A percentile compares a stretch with the other conserved stretches of the same genome.
These are phyloP conservation scores for Aepyceros melampus DNA, from an alignment of 2,113 vertebrate genomes.

Conservation along the genomic window DNA sequence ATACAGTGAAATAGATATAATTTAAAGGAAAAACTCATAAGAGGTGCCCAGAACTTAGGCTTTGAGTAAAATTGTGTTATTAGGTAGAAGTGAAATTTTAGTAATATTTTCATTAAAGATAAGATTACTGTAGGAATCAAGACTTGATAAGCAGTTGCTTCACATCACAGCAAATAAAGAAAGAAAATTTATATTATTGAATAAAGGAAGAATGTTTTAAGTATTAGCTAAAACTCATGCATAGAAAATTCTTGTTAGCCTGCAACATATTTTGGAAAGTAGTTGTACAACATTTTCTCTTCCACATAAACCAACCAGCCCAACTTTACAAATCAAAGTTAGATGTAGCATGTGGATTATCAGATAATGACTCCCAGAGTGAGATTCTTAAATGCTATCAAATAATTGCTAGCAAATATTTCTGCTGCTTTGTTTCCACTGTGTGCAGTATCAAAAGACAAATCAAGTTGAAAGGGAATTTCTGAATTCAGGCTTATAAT, in stretches of 20 bases:
- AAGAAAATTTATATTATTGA: constrained; percentile 22
- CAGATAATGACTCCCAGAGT: not conserved
- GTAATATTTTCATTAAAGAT: constrained; percentile 21
- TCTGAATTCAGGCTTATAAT: not conserved
- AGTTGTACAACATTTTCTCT: not conserved
- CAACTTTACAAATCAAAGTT: not conserved
- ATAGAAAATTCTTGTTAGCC: constrained; percentile 4
- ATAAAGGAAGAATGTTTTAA: not conserved
- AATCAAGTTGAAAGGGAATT: constrained; percentile 24
- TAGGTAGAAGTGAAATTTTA: constrained; percentile 13
- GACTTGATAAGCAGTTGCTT: constrained; percentile 1
- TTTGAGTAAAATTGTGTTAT: not conserved
- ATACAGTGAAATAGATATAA: not conserved
- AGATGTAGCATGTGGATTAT: not conserved
- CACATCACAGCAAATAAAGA: not conserved
- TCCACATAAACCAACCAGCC: not conserved
- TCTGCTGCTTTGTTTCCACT: not conserved
- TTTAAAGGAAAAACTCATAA: not conserved
- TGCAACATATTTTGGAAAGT: not conserved
- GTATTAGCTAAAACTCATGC: not conserved
- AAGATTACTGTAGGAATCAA: not conserved
- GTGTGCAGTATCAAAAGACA: not conserved
- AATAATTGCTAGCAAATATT: not conserved
- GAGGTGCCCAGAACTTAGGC: not conserved
- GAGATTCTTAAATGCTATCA: not conserved